Evolutionary conservation across 2,888 invertebrate genomes (phyloP).

Genomic region (Thysanoteuthis rhombus): DNA sequence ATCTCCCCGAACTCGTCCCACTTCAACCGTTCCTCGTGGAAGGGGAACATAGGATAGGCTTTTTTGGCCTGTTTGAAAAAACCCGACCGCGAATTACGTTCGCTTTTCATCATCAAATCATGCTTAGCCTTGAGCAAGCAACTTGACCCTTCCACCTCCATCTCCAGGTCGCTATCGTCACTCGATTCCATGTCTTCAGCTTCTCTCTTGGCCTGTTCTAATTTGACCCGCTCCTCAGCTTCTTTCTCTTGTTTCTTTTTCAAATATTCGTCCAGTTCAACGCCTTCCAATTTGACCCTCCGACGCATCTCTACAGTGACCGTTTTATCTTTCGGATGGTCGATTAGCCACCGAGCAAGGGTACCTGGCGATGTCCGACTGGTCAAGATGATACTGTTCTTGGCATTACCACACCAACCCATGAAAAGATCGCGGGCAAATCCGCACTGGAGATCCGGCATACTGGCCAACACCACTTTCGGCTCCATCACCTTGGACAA

Average conservation of each 20-base stretch:
- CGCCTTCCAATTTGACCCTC: constrained; percentile 72
- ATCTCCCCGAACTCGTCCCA: constrained; percentile 97
- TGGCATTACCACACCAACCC: constrained; percentile 90
- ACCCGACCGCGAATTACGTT: constrained; percentile 69
- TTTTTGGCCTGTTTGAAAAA: constrained; percentile 89
- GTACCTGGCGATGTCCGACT: constrained; percentile 75
- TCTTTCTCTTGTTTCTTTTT: constrained; percentile 68
- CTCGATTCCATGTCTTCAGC: constrained; percentile 60
- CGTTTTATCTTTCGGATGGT: constrained; percentile 68
- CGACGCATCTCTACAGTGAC: constrained; percentile 69
- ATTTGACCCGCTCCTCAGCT: constrained; percentile 52
- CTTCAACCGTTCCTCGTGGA: constrained; percentile 88
- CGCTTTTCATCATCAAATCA: constrained; percentile 77
- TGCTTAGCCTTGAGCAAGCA: constrained; percentile 77
- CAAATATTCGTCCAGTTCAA: constrained; percentile 72
- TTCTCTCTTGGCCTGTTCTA: constrained; percentile 47
- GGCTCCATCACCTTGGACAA: constrained; percentile 86
- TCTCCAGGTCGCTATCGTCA: constrained; percentile 64
- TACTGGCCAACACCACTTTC: constrained; percentile 94
- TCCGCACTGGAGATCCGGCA: constrained; percentile 93
- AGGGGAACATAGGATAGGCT: constrained; percentile 96
- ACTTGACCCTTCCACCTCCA: constrained; percentile 59
- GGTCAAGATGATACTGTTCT: constrained; percentile 94
- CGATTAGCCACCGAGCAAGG: constrained; percentile 71
- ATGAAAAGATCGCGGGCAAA: constrained; percentile 93